Conservation (phyloP, 2,113 vertebrate genomes). For the Zosterops japonicus region DNA sequence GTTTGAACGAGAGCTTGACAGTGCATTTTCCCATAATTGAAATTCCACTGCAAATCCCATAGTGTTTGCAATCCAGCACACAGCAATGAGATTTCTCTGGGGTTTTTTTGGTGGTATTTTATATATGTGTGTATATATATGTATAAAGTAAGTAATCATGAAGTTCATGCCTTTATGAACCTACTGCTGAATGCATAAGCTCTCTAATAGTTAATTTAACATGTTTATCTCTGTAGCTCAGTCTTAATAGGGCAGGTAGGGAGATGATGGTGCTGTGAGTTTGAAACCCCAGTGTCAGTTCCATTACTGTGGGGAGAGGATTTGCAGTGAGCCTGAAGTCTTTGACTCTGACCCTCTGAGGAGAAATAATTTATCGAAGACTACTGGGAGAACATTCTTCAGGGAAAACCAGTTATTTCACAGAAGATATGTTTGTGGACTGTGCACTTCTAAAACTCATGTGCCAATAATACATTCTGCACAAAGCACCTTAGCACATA, state of each 20-base stretch:
- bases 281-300: neutral
- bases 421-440: neutral
- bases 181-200: neutral
- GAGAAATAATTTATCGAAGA: neutral
- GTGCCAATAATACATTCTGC: neutral
- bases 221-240: neutral
- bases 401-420: neutral
- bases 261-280: neutral
- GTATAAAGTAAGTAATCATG: neutral
- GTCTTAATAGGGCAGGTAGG: neutral
- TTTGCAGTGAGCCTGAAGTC: neutral
- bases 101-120: neutral
- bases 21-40: conserved; percentile 43
- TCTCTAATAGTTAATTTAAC: neutral
- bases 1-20: conserved; percentile 28
- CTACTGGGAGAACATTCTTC: neutral
- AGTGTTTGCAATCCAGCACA: conserved; percentile 24
- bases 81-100: neutral
- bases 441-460: neutral
- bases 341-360: neutral
- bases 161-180: neutral
- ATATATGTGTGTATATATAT: neutral
- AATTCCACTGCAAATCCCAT: conserved; percentile 48
- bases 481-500: neutral
- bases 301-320: neutral